Evolutionary conservation across 1,140 invertebrate species (phyloP).

Genomic region (Bathynomus jamesi): DNA sequence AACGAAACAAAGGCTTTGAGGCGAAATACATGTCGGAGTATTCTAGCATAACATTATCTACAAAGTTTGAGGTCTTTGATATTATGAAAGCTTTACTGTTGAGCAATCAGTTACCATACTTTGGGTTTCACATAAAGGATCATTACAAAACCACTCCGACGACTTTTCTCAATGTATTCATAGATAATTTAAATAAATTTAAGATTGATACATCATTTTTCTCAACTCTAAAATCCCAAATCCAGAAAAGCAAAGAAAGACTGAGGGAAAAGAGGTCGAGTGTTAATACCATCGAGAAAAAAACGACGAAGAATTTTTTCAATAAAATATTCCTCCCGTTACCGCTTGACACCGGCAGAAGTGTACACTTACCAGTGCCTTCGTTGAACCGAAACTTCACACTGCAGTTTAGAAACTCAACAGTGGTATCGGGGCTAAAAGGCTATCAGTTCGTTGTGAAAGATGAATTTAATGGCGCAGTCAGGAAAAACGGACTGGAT

Average conservation of each 20-base stretch:
- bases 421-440: constrained; percentile 15
- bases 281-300: constrained; percentile 9
- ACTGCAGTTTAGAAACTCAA: constrained; percentile 21
- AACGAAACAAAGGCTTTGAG: constrained; percentile 18
- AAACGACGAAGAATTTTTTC: constrained; percentile 17
- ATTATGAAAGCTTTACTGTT: constrained; percentile 29
- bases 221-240: constrained; percentile 25
- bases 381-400: constrained; percentile 27
- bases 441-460: constrained; percentile 21
- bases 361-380: constrained; percentile 18
- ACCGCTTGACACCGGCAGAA: constrained; percentile 19
- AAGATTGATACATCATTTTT: constrained; percentile 32
- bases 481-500: too few species aligned
- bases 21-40: constrained; percentile 18
- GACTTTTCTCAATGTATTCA: constrained; percentile 25
- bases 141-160: constrained; percentile 29
- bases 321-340: constrained; percentile 28
- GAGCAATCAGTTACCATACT: constrained; percentile 30
- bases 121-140: constrained; percentile 34
- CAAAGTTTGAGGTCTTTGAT: constrained; percentile 30
- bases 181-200: constrained; percentile 29
- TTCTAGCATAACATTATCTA: constrained; percentile 27
- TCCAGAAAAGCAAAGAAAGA: constrained; percentile 14
- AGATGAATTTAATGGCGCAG: constrained; percentile 6
- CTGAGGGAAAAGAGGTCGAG: constrained; percentile 5